Base-by-base conservation (phyloP, 2,113 vertebrate genomes). In the Semnopithecus entellus region DNA sequence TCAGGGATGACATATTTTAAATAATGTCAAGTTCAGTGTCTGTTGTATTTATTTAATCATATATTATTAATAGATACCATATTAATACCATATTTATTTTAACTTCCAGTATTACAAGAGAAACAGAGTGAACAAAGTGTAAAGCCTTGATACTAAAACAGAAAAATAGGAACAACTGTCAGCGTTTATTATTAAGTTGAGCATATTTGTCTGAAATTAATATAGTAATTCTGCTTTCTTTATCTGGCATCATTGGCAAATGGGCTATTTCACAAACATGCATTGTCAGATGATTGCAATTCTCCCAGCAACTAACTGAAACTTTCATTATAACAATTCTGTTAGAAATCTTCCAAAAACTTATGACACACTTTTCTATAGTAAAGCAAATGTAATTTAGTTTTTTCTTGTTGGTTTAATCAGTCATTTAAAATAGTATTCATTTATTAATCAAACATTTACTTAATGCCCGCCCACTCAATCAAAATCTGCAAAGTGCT, bases 281-380 rank as follows among this genome's bases (percentile, higher is more conserved):
- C 79, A 70, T 97, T 96, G 82, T 79, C 72, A 86, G 94, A 92
- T 95, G 66, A 92, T 72, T 96, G 80, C 94, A 94, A 96, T 73
- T 96, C 73, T 84, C n/a, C 6, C 35, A 48, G 20, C 50, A 95
- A 70, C 23, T 96, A 84, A 66, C 48, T 64, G 90, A 92, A 96
- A 48, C n/a, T 92, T 88, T 90, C 45, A 94, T 88, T 97, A 61
- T 85, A 66, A 81, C 40, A 82, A 22, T 72, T 96, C 64, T 81
- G 32, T 91, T 88, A 94, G 57, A 96, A 91, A 75, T 61, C 32
- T 92, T 92, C 95, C 88, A 92, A 14, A 92, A 95, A 95, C 84
- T 93, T 94, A 48, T 43, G 76, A 90, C 88, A 96, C 23, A 92
- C 75, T 95, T 92, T 96, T 88, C 83, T 96, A 55, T 85, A 88